A percentile compares a stretch with the other conserved stretches of the same genome.
Evolutionary conservation across 2,113 vertebrate genomes (phyloP).

Genomic region (Tautogolabrus adspersus): DNA sequence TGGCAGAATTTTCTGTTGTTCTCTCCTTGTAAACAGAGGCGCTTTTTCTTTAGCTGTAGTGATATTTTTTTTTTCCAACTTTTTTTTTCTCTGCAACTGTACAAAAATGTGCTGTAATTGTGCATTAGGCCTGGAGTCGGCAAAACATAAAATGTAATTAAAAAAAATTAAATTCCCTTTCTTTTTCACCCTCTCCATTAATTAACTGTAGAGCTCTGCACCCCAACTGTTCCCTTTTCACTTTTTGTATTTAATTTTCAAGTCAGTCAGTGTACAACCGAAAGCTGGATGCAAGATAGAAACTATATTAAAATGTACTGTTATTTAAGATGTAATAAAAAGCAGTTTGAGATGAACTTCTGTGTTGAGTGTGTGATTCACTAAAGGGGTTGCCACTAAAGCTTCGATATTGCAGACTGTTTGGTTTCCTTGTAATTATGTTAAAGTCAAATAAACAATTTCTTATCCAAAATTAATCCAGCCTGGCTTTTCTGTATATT

Average conservation of each 20-base stretch:
- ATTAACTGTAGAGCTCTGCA: conserved; percentile 95
- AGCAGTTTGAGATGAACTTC: conserved; percentile 98
- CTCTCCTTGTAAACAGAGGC: conserved; percentile 87
- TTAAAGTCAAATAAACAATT: conserved; percentile 80
- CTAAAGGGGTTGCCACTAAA: conserved; percentile 69
- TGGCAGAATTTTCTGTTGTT: conserved; percentile 89
- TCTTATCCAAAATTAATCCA: conserved; percentile 73
- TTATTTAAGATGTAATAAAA: conserved; percentile 99
- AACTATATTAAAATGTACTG: conserved; percentile 99
- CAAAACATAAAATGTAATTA: conserved; percentile 83
- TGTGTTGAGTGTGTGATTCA: conserved; percentile 80
- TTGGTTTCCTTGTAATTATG: conserved; percentile 78
- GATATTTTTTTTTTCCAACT: conserved; percentile 85
- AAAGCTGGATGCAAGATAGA: conserved; percentile 99
- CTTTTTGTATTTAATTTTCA: conserved; percentile 99
- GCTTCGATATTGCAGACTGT: conserved; percentile 75
- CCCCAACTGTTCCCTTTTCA: conserved; percentile 90
- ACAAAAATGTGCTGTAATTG: conserved; percentile 95
- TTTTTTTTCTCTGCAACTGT: conserved; percentile 90
- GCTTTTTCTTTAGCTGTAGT: conserved; percentile 91
- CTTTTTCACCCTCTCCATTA: conserved; percentile 85
- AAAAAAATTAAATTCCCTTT: conserved; percentile 82
- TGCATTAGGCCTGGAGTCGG: conserved; percentile 96
- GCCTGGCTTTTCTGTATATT: conserved; percentile 53
- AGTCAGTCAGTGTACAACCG: conserved; percentile 99